Base-by-base conservation (phyloP, 2,888 invertebrate genomes). In the Laothoe populi region DNA sequence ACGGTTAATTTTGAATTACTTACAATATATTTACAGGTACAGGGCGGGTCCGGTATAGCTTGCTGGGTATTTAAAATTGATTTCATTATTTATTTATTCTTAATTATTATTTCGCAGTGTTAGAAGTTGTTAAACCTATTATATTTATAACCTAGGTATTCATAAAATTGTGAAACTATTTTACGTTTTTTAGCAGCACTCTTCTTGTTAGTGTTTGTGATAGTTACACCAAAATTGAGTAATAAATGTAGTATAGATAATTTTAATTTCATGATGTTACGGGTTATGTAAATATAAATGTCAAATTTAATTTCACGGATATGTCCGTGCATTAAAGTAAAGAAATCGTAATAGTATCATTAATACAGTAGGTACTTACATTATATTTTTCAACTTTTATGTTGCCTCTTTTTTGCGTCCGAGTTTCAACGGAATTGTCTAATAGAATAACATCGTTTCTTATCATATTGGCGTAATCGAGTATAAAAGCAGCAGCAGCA, bases 381-480 rank as follows among this genome's bases (percentile, higher is more conserved):
- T 81, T 78, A 61, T 74, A 72, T 60, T 83, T 83, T 70, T 84
- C 74, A n/a, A 83, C 79, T 73, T 87, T 85, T 48, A 85, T 77
- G 66, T 88, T 90, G 46, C 88, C 91, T 67, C 89, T 78, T 74
- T 91, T 90, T 21, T 85, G 81, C 5, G 90, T 88, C 63, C 88
- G 81, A 0, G 91, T 91, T 76, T 92, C 86, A 8, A 90, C 84
- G 4, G 91, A 90, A 66, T 92, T 86, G 66, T 92, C 92, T 40
- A 90, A 70, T 58, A 90, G 73, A 63, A 90, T 84, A 1, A 90
- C 86, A 63, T 92, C 88, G 61, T 91, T 87, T 59, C 87, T 73
- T 45, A 90, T 88, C 87, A 88, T 86, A 63, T 92, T 88, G 1
- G 89, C 90, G 66, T 91, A 88, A 69, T 91, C 92, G 5, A 86